Percentiles rank a stretch among this genome's conserved stretches.
These are phyloP conservation scores for Heterocephalus glaber DNA, from an alignment of 2,113 vertebrate species.

Conservation along the genomic window DNA sequence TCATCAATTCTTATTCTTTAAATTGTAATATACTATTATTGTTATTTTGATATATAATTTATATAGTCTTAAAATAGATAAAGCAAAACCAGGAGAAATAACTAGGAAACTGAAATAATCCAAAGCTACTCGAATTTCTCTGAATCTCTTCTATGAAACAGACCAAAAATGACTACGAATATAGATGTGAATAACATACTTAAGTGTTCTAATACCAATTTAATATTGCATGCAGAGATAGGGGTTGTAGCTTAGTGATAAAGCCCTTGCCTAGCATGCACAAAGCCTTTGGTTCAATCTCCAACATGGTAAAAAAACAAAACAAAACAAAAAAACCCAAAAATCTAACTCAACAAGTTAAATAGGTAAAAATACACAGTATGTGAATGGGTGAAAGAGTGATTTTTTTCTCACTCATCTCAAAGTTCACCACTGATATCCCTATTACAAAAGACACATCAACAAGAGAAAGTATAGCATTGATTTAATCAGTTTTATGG, in stretches of 20 bases:
- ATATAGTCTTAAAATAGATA: neutral
- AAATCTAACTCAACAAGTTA: neutral
- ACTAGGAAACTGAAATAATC: neutral
- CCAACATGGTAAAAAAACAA: no score
- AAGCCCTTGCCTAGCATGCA: neutral
- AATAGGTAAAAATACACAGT: neutral
- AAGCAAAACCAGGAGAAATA: neutral
- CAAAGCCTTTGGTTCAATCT: neutral
- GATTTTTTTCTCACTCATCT: neutral
- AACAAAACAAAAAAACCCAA: neutral
- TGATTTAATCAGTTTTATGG: neutral
- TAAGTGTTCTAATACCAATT: neutral
- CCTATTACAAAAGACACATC: neutral
- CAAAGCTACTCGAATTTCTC: neutral
- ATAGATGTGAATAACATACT: neutral
- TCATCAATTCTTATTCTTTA: neutral
- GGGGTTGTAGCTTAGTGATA: neutral
- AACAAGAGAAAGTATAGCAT: neutral
- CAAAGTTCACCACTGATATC: neutral
- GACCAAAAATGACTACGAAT: neutral
- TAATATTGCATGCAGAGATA: neutral
- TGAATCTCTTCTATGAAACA: neutral
- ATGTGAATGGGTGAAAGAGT: neutral
- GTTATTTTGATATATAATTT: neutral
- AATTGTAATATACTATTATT: neutral